These are phyloP conservation scores for Osmerus mordax DNA, from an alignment of 2,113 vertebrate species.

Conservation along the genomic window DNA sequence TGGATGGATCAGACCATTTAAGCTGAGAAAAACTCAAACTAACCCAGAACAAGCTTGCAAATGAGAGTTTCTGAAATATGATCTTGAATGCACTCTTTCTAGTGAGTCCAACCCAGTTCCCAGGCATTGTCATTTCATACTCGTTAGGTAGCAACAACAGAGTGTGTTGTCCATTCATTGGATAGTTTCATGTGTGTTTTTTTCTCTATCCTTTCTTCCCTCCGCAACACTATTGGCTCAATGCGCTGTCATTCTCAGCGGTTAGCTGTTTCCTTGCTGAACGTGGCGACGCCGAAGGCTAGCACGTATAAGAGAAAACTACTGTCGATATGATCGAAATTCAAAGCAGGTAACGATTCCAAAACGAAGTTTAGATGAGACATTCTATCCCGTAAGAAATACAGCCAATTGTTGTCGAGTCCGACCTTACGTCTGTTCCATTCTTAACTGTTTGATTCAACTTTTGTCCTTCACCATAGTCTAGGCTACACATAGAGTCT, in stretches of 20 bases:
- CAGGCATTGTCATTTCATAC: too few species aligned
- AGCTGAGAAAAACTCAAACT: too few species aligned
- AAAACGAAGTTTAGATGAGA: slow-evolving; percentile 2
- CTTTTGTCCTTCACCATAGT: too few species aligned
- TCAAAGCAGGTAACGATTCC: slow-evolving; percentile 9
- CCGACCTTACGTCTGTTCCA: not conserved
- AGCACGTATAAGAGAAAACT: slow-evolving; percentile 42
- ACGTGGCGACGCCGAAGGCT: slow-evolving; percentile 59
- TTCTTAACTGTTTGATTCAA: too few species aligned
- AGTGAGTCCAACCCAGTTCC: too few species aligned
- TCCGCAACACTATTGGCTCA: slow-evolving; percentile 52
- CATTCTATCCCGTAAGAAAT: not conserved
- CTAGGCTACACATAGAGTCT: too few species aligned
- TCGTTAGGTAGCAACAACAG: not conserved
- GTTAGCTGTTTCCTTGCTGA: not conserved
- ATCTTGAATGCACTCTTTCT: too few species aligned
- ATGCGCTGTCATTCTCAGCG: slow-evolving; percentile 29
- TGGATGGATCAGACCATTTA: too few species aligned
- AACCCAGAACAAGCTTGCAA: too few species aligned
- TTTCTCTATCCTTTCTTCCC: not conserved
- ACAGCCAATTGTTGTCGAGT: not conserved
- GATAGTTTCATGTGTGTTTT: too few species aligned
- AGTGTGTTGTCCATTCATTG: not conserved
- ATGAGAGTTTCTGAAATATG: too few species aligned
- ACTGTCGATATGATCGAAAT: slow-evolving; percentile 18